phyloP scores from a whole-genome alignment of 2,113 vertebrate species.

The Ia io region DNA sequence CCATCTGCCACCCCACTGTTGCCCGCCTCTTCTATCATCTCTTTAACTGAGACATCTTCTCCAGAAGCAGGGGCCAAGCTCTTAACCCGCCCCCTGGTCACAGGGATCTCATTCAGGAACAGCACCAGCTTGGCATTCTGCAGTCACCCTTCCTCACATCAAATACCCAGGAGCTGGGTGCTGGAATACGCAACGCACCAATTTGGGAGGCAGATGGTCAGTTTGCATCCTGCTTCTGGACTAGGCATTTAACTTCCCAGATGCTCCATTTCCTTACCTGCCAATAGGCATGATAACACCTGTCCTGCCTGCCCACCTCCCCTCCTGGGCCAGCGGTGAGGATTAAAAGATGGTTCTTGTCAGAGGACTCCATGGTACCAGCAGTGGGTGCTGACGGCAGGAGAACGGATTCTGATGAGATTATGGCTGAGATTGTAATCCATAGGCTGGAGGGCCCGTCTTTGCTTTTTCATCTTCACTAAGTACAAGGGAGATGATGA shows the following conservation, averaged over 20 bases:
- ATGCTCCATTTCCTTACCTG: background rate
- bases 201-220: background rate
- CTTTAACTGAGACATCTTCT: background rate
- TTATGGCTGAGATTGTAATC: background rate
- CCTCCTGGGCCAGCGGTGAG: background rate
- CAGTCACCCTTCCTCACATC: background rate
- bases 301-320: background rate
- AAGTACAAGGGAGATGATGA: background rate
- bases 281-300: background rate
- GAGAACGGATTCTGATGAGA: background rate
- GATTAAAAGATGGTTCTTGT: background rate
- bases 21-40: background rate
- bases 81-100: background rate
- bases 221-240: background rate
- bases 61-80: background rate
- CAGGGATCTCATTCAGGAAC: background rate
- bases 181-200: accelerated
- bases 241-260: background rate
- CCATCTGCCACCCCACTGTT: background rate
- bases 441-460: background rate
- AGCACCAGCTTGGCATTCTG: accelerated
- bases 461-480: background rate
- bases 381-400: background rate
- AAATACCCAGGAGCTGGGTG: accelerated
- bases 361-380: too few relatives aligned